Conservation (phyloP, 2,888 invertebrate species). For the Cephus pygmeus region DNA sequence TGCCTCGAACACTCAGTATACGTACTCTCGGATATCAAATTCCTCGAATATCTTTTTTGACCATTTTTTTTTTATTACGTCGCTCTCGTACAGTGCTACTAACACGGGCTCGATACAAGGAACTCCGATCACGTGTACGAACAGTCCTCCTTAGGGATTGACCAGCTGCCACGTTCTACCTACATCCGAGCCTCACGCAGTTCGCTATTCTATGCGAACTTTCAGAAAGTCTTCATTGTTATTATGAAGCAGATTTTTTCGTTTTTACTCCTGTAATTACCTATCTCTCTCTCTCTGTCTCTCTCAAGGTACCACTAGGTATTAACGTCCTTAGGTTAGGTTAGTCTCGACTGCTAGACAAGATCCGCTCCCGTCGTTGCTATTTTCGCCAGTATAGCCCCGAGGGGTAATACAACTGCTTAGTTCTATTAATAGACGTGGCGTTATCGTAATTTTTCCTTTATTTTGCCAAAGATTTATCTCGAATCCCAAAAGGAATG, state of each 20-base stretch:
- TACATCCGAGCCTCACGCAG: background rate
- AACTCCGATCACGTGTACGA: background rate
- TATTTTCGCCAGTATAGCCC: conserved; percentile 34
- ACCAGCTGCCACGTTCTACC: background rate
- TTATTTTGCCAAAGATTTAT: background rate
- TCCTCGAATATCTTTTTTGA: background rate
- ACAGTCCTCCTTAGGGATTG: background rate
- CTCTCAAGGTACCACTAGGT: conserved; percentile 3
- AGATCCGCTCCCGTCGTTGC: conserved; percentile 7
- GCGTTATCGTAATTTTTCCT: conserved; percentile 37
- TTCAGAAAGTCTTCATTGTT: background rate
- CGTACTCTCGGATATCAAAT: background rate
- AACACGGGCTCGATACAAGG: background rate
- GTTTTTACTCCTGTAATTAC: background rate
- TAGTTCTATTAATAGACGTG: conserved; percentile 48
- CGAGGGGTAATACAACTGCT: conserved; percentile 38
- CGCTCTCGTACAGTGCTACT: background rate
- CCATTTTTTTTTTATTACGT: background rate
- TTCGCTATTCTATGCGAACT: background rate
- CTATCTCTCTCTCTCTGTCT: background rate
- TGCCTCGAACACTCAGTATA: background rate
- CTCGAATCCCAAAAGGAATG: background rate
- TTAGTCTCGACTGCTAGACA: background rate
- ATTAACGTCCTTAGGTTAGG: background rate
- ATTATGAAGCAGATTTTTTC: background rate